Base-by-base conservation (phyloP, 1,140 invertebrate species). In the Ganaspis sp. region DNA sequence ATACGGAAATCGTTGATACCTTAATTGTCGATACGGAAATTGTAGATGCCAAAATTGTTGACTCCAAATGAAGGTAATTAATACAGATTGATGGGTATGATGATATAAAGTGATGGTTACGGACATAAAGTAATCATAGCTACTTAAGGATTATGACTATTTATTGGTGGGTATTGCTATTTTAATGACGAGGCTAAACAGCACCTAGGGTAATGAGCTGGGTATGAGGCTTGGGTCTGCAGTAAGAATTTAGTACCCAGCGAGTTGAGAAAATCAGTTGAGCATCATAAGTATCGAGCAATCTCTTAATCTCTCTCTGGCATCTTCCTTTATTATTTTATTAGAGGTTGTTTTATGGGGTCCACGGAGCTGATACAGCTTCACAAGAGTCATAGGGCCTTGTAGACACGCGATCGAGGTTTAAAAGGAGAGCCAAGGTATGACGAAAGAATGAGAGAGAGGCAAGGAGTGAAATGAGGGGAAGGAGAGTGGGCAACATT, bases 401-500 rank as follows among this genome's bases (percentile, higher is more conserved):
- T 34, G 23, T 64, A 64, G 26, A 64, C 58, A 64, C 58, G 58
- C 58, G 58, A 79, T 75, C 71, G 72, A 81, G 75, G 70, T 77
- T 77, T 80, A 73, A 69, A 70, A 78, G 49, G 76, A 71, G 80
- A 76, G 82, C 73, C 80, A 79, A n/a, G 12, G 42, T 49, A 49
- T 49, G 45, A 49, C 17, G 77, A 83, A 74, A 83, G 80, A 85
- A 81, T 85, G 83, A 84, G 83, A 82, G 82, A 87, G 86, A 87
- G 87, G 89, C 88, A 86, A 90, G 88, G 87, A 85, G 73, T 37
- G 37, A 72, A 53, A 72, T 84, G 85, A 74, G 87, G 89, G 88
- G 91, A 90, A 86, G 89, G 84, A 74, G 79, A 82, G 78, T 78
- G 80, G 83, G 88, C 87, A 89, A 90, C 88, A 89, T 90, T 89